These are phyloP conservation scores for Drosophila teissieri DNA, from an alignment of 1,140 invertebrate species.

Conservation along the genomic window DNA sequence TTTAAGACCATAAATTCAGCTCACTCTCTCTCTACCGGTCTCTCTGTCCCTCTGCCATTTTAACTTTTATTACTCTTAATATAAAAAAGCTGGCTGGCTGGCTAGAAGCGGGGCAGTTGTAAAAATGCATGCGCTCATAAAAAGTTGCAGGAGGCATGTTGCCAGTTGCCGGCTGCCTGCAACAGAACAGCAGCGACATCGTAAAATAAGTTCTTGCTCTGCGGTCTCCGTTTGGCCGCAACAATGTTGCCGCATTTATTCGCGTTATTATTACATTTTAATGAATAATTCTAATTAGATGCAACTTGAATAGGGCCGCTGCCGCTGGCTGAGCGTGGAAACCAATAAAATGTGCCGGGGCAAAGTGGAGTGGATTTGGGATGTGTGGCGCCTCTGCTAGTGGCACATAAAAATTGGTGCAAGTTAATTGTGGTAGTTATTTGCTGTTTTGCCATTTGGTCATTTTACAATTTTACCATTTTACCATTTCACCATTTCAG, in stretches of 20 bases:
- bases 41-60: conserved; percentile 52
- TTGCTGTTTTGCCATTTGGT: conserved; percentile 68
- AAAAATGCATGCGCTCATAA: conserved; percentile 79
- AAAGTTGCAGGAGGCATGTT: conserved; percentile 76
- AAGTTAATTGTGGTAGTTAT: conserved; percentile 82
- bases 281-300: conserved; percentile 84
- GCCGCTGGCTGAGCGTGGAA: conserved; percentile 37
- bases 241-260: conserved; percentile 82
- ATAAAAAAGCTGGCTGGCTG: conserved; percentile 65
- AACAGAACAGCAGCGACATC: conserved; percentile 58
- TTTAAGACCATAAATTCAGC: conserved; percentile 80
- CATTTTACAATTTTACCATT: conserved; percentile 54
- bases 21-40: conserved; percentile 31
- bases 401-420: conserved; percentile 72
- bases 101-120: conserved; percentile 62
- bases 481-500: conserved; percentile 29
- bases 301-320: conserved; percentile 72
- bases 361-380: conserved; percentile 24
- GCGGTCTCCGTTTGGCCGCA: conserved; percentile 37
- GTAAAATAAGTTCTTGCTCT: conserved; percentile 72
- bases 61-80: conserved; percentile 83
- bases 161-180: conserved; percentile 19
- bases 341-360: conserved; percentile 24
- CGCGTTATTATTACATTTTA: conserved; percentile 84
- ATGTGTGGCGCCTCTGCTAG: conserved; percentile 55